Conservation (phyloP, 2,797 vertebrate genomes). For the Ambastaia sidthimunki region DNA sequence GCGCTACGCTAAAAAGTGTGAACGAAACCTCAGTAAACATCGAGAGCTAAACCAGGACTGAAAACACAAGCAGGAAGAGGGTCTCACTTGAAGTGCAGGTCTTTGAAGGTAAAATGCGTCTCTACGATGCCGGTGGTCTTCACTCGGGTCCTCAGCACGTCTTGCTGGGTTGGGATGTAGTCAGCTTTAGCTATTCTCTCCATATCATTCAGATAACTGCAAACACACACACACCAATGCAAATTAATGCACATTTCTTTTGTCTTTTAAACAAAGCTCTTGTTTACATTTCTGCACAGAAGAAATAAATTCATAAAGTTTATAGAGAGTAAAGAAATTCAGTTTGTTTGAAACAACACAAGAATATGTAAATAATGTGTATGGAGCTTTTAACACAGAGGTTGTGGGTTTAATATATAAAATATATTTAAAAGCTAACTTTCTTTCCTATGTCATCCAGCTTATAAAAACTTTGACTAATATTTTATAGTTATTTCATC, state of each 20-base stretch:
- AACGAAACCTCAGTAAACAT: conserved; percentile 11
- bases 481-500: neutral
- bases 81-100: conserved; percentile 95
- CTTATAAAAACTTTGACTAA: neutral
- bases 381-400: no score
- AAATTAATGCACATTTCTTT: conserved; percentile 5
- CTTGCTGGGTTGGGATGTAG: conserved; percentile 96
- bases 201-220: conserved; percentile 96
- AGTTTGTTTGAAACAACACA: no score
- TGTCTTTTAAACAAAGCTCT: neutral
- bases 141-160: conserved; percentile 93
- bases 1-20: neutral
- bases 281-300: no score
- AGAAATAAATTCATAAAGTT: no score
- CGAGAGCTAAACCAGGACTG: neutral
- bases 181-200: conserved; percentile 91
- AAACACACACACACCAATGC: conserved; percentile 16
- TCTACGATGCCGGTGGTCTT: conserved; percentile 99
- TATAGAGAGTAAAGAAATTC: no score
- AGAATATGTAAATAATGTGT: no score
- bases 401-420: no score
- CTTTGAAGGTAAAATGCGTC: conserved; percentile 98
- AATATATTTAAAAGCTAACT: no score
- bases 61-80: neutral
- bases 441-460: no score